Percentiles rank a stretch among this genome's conserved stretches.
Conservation (phyloP, 2,888 invertebrate genomes). For the Heliconius hortense region DNA sequence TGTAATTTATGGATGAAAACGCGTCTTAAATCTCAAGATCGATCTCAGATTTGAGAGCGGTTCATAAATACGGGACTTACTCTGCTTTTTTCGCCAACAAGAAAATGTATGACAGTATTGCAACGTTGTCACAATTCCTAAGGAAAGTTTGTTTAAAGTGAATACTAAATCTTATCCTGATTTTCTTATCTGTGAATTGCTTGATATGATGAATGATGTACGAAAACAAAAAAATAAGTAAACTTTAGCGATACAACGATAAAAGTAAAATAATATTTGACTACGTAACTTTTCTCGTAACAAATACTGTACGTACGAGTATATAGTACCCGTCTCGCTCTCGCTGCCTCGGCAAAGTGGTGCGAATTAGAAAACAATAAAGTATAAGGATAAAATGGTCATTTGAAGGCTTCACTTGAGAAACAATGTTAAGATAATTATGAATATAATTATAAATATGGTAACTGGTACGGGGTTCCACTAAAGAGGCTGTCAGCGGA, state of each 20-base stretch:
- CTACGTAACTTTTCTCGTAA: constrained; percentile 28
- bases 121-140: too few relatives aligned
- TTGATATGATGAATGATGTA: background rate
- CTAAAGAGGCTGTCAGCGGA: constrained; percentile 1
- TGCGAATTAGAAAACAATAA: constrained; percentile 34
- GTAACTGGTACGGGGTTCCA: constrained; percentile 23
- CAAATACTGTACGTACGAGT: constrained; percentile 39
- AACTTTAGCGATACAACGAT: constrained; percentile 10
- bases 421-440: constrained; percentile 14
- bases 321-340: constrained; percentile 36
- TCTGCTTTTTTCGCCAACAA: background rate
- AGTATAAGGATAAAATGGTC: constrained; percentile 22
- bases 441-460: constrained; percentile 15
- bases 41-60: too few relatives aligned
- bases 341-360: constrained; percentile 32
- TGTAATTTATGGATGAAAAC: too few relatives aligned
- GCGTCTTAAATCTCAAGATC: too few relatives aligned
- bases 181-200: background rate
- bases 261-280: background rate
- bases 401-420: constrained; percentile 5
- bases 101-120: background rate
- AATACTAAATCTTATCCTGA: too few relatives aligned
- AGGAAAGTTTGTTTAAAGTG: background rate
- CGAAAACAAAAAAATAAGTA: background rate
- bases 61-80: background rate